A percentile compares a stretch with the other conserved stretches of the same genome.
Evolutionary conservation across 2,797 vertebrate genomes (phyloP).

Genomic region (Acestrorhynchus altus): DNA sequence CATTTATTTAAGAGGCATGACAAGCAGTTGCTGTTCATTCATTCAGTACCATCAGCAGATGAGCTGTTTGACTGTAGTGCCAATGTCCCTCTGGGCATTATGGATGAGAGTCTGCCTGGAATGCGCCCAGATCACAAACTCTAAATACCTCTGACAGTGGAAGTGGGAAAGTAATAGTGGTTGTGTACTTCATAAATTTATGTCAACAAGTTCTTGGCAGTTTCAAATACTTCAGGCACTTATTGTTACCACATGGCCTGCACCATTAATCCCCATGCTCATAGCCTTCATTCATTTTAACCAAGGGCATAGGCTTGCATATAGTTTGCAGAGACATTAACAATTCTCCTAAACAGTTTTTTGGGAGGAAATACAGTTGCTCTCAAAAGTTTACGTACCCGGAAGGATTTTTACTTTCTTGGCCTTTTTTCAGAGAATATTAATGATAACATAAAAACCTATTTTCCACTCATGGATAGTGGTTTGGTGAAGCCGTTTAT

Average conservation of each 20-base stretch:
- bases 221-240: conserved; percentile 23
- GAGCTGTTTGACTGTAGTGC: conserved; percentile 40
- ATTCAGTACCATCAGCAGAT: conserved; percentile 50
- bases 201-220: conserved; percentile 29
- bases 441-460: too few species aligned
- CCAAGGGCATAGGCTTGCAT: too few species aligned
- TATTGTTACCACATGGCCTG: conserved; percentile 22
- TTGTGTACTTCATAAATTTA: conserved; percentile 28
- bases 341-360: too few species aligned
- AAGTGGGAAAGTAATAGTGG: conserved; percentile 25
- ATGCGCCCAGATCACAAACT: conserved; percentile 44
- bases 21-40: conserved; percentile 62
- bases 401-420: too few species aligned
- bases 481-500: too few species aligned
- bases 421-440: too few species aligned
- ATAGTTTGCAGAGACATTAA: too few species aligned
- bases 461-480: too few species aligned
- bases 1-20: conserved; percentile 62
- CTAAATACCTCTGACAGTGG: conserved; percentile 35
- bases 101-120: conserved; percentile 41
- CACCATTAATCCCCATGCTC: background rate
- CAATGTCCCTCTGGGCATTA: conserved; percentile 38
- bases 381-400: too few species aligned
- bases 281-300: conserved; percentile 3
- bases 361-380: too few species aligned